Percentiles rank a stretch among this genome's conserved stretches.
These are phyloP conservation scores for Oscheius sp. DNA, from an alignment of 2,888 invertebrate species.

Conservation along the genomic window DNA sequence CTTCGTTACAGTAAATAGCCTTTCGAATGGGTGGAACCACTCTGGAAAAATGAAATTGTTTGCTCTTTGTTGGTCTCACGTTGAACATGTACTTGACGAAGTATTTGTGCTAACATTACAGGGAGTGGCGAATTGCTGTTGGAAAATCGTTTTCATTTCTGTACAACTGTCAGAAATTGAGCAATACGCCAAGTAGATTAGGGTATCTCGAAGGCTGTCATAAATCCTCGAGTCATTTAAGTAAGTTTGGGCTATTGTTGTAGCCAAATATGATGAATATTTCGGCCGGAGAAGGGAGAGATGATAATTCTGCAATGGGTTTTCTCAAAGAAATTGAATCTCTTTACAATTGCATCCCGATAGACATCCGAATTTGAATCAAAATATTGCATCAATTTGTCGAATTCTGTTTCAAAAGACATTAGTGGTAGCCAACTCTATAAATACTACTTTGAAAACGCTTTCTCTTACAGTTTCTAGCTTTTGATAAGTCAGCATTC, in stretches of 20 bases:
- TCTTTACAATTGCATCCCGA: not conserved
- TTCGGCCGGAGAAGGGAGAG: not conserved
- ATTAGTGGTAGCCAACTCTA: not conserved
- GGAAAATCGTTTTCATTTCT: not conserved
- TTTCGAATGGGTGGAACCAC: not conserved
- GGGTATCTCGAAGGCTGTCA: constrained; percentile 2
- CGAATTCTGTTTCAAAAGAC: not conserved
- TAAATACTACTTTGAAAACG: not conserved
- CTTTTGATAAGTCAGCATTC: constrained; percentile 33
- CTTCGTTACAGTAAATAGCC: not conserved
- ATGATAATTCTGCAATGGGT: not conserved
- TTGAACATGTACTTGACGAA: not conserved
- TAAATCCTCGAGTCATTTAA: not conserved
- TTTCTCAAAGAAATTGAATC: not conserved
- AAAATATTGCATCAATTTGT: not conserved
- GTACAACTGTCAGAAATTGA: not conserved
- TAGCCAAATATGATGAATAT: not conserved
- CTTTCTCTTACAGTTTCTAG: constrained; percentile 30
- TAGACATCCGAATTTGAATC: not conserved
- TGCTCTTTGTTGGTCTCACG: not conserved
- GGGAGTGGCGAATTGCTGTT: not conserved
- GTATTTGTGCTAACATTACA: not conserved
- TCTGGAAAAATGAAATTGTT: not conserved
- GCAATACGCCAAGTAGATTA: constrained; percentile 1
- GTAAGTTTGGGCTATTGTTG: not conserved